phyloP scores from a whole-genome alignment of 2,888 invertebrate genomes.

The Rhabditoides inermis region DNA sequence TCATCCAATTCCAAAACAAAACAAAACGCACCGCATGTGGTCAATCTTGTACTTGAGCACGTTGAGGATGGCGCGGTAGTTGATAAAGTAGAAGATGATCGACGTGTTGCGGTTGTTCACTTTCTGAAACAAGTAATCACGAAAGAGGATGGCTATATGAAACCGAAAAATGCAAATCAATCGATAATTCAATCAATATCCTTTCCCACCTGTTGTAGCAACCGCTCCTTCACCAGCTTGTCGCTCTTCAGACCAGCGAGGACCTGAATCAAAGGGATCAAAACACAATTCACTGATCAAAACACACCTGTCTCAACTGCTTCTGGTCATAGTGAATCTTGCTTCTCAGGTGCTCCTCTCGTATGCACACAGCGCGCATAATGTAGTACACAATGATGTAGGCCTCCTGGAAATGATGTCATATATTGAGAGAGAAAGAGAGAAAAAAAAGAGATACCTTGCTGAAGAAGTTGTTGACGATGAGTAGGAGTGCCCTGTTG shows the following conservation, averaged over 20 bases:
- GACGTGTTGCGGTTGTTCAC: conserved; percentile 6
- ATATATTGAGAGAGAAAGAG: not conserved
- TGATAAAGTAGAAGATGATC: conserved; percentile 50
- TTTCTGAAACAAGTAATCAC: no score
- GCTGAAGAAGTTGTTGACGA: conserved; percentile 33
- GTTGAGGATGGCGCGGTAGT: conserved; percentile 49
- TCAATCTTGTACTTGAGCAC: conserved; percentile 52
- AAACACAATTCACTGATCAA: not conserved
- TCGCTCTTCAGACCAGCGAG: conserved; percentile 35
- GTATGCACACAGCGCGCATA: conserved; percentile 43
- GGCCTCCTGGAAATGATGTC: conserved; percentile 27
- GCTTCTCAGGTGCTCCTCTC: conserved; percentile 44
- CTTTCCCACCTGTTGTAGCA: conserved; percentile 32
- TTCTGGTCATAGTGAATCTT: conserved; percentile 43
- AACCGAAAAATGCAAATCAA: no score
- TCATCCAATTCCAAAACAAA: not conserved
- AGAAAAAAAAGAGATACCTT: conserved; percentile 9
- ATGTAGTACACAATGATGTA: conserved; percentile 47
- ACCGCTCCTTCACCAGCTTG: conserved; percentile 48
- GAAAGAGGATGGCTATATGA: no score
- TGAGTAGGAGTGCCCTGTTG: conserved; percentile 21
- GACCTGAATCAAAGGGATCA: conserved; percentile 12
- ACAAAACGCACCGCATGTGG: conserved; percentile 43
- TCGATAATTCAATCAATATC: not conserved
- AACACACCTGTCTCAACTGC: conserved; percentile 29